A percentile compares a stretch with the other conserved stretches of the same genome.
phyloP scores from a whole-genome alignment of 2,888 invertebrate genomes.

The Dryobota labecula region DNA sequence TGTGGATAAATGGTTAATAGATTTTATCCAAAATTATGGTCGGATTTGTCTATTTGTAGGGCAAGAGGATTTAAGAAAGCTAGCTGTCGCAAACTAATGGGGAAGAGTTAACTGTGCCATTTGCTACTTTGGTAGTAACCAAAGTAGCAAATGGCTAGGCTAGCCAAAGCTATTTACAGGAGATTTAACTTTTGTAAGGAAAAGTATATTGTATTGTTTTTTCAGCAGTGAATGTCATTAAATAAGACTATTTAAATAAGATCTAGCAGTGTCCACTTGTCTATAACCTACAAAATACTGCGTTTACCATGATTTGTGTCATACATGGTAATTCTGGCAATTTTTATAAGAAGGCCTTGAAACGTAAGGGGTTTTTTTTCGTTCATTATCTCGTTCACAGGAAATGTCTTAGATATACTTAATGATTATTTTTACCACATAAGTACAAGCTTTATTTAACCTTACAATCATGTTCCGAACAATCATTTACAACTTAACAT shows the following conservation, averaged over 20 bases:
- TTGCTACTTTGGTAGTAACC: too few species aligned
- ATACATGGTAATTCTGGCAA: background rate
- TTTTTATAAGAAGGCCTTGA: background rate
- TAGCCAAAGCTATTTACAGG: background rate
- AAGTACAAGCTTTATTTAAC: slow-evolving; percentile 40
- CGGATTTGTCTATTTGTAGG: background rate
- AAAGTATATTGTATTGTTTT: background rate
- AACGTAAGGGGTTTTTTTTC: background rate
- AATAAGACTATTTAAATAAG: background rate
- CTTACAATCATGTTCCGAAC: slow-evolving; percentile 59
- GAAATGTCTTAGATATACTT: slow-evolving; percentile 27
- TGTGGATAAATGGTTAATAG: too few species aligned
- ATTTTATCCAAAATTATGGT: too few species aligned
- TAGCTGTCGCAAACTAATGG: background rate
- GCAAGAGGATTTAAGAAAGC: background rate
- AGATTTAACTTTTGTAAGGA: background rate
- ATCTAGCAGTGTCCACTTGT: background rate
- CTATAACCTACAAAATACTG: background rate
- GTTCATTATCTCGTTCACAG: background rate
- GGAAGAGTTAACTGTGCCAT: too few species aligned
- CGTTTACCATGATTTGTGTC: background rate
- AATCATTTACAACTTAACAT: slow-evolving; percentile 65
- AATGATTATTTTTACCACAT: slow-evolving; percentile 10
- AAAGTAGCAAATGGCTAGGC: too few species aligned
- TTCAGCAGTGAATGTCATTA: background rate